A percentile compares a stretch with the other conserved stretches of the same genome.
These are phyloP conservation scores for Limenitis arthemis DNA, from an alignment of 2,888 invertebrate species.

Conservation along the genomic window DNA sequence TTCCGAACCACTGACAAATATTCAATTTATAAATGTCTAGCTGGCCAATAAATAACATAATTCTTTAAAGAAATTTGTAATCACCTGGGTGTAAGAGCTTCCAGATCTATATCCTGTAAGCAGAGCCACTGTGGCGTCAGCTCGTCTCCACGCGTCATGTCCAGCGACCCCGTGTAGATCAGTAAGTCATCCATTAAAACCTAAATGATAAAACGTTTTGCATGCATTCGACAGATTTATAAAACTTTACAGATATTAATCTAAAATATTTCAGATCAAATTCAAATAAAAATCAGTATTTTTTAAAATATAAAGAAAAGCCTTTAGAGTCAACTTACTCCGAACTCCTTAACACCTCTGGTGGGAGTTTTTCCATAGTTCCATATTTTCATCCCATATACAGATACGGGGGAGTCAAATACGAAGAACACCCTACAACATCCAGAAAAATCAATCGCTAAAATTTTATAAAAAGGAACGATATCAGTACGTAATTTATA, in stretches of 20 bases:
- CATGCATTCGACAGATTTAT: too few relatives aligned
- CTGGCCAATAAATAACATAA: neutral
- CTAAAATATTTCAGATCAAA: neutral
- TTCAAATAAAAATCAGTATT: neutral
- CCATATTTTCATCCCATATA: constrained; percentile 85
- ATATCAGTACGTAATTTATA: too few relatives aligned
- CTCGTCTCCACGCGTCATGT: constrained; percentile 52
- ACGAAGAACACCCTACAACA: constrained; percentile 79
- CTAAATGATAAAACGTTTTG: constrained; percentile 45
- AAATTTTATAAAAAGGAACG: neutral
- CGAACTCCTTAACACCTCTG: constrained; percentile 87
- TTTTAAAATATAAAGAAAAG: too few relatives aligned
- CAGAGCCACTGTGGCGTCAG: constrained; percentile 55
- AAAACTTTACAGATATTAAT: too few relatives aligned
- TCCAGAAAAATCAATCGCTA: constrained; percentile 28
- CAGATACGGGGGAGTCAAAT: constrained; percentile 80
- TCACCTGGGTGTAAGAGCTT: constrained; percentile 48
- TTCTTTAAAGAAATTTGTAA: constrained; percentile 1
- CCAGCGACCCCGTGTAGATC: constrained; percentile 81
- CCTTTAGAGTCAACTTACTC: constrained; percentile 70
- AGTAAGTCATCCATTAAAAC: constrained; percentile 86
- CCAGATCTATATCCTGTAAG: constrained; percentile 47
- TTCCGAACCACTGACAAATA: constrained; percentile 43
- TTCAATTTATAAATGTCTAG: neutral
- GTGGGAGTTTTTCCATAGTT: constrained; percentile 86